A percentile compares a stretch with the other conserved stretches of the same genome.
Evolutionary conservation across 2,888 invertebrate genomes (phyloP).

Genomic region (Perizoma affinitatum): DNA sequence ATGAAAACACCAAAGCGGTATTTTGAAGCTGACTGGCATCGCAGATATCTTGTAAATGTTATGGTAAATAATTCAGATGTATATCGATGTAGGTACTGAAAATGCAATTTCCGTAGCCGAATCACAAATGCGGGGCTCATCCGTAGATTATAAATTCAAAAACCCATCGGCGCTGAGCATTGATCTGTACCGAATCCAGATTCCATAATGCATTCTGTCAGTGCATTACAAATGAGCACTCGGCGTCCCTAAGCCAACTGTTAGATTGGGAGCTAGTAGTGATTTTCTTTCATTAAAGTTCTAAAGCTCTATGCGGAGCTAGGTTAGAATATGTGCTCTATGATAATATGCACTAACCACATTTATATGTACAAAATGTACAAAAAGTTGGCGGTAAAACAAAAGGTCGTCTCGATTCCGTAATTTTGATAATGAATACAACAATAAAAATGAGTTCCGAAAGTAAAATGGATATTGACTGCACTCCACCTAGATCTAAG

Average conservation of each 20-base stretch:
- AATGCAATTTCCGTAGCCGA: constrained; percentile 26
- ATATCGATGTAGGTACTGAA: constrained; percentile 9
- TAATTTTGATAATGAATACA: no score
- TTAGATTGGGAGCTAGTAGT: constrained; percentile 13
- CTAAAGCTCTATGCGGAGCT: background rate
- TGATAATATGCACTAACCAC: no score
- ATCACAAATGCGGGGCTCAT: constrained; percentile 29
- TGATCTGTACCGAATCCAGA: constrained; percentile 49
- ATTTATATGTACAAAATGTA: no score
- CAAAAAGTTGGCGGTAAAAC: no score
- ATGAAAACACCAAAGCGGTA: no score
- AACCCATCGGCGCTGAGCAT: constrained; percentile 40
- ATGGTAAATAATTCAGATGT: constrained; percentile 11
- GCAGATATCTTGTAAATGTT: background rate
- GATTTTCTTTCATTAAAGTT: background rate
- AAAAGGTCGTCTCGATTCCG: no score
- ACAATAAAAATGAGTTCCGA: no score
- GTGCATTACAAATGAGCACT: constrained; percentile 66
- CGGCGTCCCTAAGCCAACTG: constrained; percentile 39
- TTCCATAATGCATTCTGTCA: constrained; percentile 66
- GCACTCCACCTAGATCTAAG: no score
- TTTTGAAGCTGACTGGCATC: no score
- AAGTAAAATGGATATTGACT: no score
- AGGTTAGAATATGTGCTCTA: background rate
- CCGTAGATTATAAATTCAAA: constrained; percentile 31